A percentile compares a stretch with the other conserved stretches of the same genome.
Evolutionary conservation across 2,797 vertebrate species (phyloP).

Genomic region (Adrianichthys oophorus): DNA sequence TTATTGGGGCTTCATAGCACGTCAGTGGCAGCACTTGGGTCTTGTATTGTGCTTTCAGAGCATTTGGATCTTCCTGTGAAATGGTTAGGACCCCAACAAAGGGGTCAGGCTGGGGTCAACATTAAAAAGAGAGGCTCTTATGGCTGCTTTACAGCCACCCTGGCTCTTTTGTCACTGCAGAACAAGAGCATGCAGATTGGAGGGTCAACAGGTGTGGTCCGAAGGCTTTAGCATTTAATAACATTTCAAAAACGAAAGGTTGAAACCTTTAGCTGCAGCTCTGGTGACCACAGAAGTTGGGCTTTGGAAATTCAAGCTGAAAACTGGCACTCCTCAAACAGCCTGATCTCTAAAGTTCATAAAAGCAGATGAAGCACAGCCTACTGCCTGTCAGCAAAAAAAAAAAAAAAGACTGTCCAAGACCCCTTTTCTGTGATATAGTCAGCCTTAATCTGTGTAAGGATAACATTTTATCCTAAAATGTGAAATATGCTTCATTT

Average conservation of each 20-base stretch:
- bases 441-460: conserved; percentile 53
- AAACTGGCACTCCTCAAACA: conserved; percentile 13
- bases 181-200: conserved; percentile 60
- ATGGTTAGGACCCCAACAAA: conserved; percentile 73
- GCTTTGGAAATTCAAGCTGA: conserved; percentile 2
- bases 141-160: conserved; percentile 65
- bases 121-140: conserved; percentile 66
- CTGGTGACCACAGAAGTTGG: not conserved
- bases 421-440: conserved; percentile 39
- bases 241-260: conserved; percentile 18
- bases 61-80: conserved; percentile 75
- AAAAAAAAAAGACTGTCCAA: conserved; percentile 29
- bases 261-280: not conserved
- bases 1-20: conserved; percentile 69
- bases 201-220: conserved; percentile 73
- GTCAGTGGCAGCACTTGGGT: conserved; percentile 56
- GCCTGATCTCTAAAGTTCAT: conserved; percentile 21
- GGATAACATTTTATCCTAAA: conserved; percentile 62
- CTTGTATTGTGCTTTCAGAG: conserved; percentile 72
- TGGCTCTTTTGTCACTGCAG: conserved; percentile 58
- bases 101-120: conserved; percentile 74
- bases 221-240: conserved; percentile 35
- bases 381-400: conserved; percentile 54
- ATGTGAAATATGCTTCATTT: conserved; percentile 59
- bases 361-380: conserved; percentile 27